A percentile compares a stretch with the other conserved stretches of the same genome.
These are phyloP conservation scores for Coracopsis vasa DNA, from an alignment of 2,113 vertebrate species.

Conservation along the genomic window DNA sequence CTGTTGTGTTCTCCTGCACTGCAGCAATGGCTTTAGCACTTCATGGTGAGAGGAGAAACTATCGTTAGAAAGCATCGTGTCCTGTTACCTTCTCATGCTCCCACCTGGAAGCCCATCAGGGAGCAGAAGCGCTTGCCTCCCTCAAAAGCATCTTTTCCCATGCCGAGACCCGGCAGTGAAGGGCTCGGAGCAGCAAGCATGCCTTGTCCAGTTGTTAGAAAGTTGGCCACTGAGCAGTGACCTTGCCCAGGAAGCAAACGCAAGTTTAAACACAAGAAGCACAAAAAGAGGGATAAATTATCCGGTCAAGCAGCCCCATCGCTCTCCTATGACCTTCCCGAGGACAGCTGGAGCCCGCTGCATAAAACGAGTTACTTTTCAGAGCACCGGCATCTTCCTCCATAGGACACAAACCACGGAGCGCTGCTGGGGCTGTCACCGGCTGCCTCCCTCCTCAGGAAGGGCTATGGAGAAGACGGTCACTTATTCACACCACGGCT, in stretches of 20 bases:
- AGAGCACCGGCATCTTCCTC: background rate
- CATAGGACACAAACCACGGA: background rate
- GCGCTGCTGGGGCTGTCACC: background rate
- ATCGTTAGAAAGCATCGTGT: background rate
- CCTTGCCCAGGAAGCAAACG: conserved; percentile 74
- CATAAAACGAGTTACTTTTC: background rate
- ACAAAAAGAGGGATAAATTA: conserved; percentile 12
- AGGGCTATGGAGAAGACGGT: background rate
- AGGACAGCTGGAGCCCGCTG: background rate
- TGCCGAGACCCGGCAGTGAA: background rate
- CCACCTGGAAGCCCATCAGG: background rate
- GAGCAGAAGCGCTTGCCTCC: background rate
- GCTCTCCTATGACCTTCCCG: background rate
- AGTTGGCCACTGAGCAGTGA: conserved; percentile 72
- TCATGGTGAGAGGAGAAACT: background rate
- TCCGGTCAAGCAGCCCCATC: background rate
- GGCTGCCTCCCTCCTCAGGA: background rate
- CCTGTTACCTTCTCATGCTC: background rate
- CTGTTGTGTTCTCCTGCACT: conserved; percentile 65
- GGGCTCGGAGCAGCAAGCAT: background rate
- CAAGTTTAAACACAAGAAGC: conserved; percentile 37
- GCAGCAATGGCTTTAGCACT: conserved; percentile 61
- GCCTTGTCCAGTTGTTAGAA: conserved; percentile 45
- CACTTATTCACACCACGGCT: conserved; percentile 4
- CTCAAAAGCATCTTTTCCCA: background rate